Conservation (phyloP, 2,797 vertebrate species). For the Pempheris klunzingeri region DNA sequence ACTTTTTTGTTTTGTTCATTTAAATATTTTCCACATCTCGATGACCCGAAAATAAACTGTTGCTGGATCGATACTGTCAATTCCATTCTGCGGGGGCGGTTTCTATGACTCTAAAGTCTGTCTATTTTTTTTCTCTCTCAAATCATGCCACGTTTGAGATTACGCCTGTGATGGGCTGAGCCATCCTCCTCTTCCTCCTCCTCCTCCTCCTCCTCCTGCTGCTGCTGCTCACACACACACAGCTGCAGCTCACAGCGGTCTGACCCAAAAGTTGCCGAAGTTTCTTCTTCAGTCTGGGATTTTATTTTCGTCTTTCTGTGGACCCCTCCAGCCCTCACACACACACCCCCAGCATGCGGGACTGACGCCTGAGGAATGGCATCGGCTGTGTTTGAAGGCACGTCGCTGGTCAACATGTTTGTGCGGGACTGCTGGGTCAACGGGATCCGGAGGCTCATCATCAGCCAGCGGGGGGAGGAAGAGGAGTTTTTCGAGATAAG, state of each 20-base stretch:
- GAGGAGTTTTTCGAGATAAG: constrained; percentile 98
- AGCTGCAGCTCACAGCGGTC: constrained; percentile 48
- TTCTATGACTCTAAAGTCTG: constrained; percentile 30
- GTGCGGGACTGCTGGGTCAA: constrained; percentile 98
- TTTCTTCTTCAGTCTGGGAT: not conserved
- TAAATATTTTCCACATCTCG: no score
- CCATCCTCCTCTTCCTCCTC: constrained; percentile 33
- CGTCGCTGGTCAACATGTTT: constrained; percentile 98
- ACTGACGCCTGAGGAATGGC: constrained; percentile 87
- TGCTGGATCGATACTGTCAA: constrained; percentile 9
- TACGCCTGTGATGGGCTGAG: constrained; percentile 65
- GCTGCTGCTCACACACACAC: constrained; percentile 17
- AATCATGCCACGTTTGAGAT: constrained; percentile 75
- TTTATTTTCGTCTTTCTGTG: not conserved
- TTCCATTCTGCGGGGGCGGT: constrained; percentile 44
- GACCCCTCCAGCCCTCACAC: no score
- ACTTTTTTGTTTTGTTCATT: not conserved
- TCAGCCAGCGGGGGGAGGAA: constrained; percentile 93
- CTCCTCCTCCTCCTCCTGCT: not conserved
- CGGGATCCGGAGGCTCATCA: constrained; percentile 93
- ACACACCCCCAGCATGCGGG: constrained; percentile 77
- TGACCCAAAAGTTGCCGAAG: constrained; percentile 57
- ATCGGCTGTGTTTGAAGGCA: constrained; percentile 97
- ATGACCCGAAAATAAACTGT: not conserved
- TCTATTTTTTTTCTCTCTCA: constrained; percentile 42